Conservation (phyloP, 2,888 invertebrate species). For the Epiblema foenella region DNA sequence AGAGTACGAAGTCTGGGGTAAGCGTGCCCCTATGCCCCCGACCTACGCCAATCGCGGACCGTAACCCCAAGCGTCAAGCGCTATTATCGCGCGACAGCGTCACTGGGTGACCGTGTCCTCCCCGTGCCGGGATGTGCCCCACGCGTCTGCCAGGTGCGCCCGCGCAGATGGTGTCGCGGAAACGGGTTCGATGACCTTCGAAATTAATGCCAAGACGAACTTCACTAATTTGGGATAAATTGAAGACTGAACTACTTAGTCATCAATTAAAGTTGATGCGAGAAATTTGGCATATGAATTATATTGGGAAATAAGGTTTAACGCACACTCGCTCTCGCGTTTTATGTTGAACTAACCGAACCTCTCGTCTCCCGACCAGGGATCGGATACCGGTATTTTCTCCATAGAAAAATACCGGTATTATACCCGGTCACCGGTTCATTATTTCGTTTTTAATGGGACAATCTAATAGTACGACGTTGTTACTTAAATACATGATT, state of each 20-base stretch:
- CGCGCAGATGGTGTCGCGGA: conserved; percentile 61
- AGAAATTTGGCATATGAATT: neutral
- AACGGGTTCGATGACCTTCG: conserved; percentile 31
- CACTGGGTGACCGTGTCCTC: conserved; percentile 16
- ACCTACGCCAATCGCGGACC: neutral
- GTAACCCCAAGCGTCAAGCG: neutral
- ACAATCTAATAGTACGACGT: too few species aligned
- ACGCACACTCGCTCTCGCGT: too few species aligned
- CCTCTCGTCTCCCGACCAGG: too few species aligned
- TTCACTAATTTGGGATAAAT: neutral
- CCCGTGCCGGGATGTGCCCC: conserved; percentile 53
- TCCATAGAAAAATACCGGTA: too few species aligned
- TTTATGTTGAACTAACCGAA: too few species aligned
- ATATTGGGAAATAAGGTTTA: neutral
- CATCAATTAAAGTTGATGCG: neutral
- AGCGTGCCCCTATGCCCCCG: neutral
- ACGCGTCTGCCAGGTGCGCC: conserved; percentile 75
- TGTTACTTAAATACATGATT: too few species aligned
- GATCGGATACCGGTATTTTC: too few species aligned
- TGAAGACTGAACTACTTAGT: too few species aligned
- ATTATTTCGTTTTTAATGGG: too few species aligned
- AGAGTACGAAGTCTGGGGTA: neutral
- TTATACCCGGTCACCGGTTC: too few species aligned
- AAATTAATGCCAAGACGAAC: conserved; percentile 1
- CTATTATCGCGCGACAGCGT: conserved; percentile 3